phyloP scores from a whole-genome alignment of 2,113 vertebrate genomes.

The Gymnarchus niloticus region DNA sequence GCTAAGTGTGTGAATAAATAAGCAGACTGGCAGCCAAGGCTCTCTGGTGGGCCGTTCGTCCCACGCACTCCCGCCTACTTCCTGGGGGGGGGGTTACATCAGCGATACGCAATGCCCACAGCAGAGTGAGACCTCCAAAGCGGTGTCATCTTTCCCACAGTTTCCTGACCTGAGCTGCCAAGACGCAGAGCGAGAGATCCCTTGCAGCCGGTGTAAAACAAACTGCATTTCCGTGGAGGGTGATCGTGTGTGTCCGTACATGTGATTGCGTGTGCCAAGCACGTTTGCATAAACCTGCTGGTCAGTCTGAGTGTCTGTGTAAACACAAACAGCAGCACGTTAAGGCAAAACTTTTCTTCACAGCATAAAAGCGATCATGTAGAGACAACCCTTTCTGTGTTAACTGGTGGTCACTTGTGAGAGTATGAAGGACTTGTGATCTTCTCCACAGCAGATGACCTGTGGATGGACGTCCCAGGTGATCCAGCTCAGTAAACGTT shows the following conservation, averaged over 20 bases:
- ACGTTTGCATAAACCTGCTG: neutral
- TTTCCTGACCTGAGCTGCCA: conserved; percentile 20
- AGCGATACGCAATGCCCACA: neutral
- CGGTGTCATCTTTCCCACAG: conserved; percentile 2
- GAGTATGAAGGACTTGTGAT: neutral
- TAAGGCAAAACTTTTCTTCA: neutral
- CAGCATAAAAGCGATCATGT: neutral
- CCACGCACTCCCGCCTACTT: no score
- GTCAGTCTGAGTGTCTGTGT: neutral
- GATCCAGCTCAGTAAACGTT: no score
- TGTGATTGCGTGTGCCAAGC: neutral
- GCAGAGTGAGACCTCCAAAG: neutral
- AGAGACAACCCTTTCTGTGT: neutral
- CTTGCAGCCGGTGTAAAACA: neutral
- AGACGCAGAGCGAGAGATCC: neutral
- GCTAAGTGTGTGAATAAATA: no score
- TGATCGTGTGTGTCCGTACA: neutral
- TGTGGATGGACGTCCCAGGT: no score
- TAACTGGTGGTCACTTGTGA: no score
- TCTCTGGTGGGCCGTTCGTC: no score
- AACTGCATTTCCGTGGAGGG: neutral
- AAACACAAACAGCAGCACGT: no score
- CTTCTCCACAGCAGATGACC: conserved; percentile 8
- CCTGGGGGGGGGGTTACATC: neutral
- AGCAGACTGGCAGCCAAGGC: no score